These are phyloP conservation scores for Elymnias hypermnestra DNA, from an alignment of 1,140 invertebrate genomes.

Conservation along the genomic window DNA sequence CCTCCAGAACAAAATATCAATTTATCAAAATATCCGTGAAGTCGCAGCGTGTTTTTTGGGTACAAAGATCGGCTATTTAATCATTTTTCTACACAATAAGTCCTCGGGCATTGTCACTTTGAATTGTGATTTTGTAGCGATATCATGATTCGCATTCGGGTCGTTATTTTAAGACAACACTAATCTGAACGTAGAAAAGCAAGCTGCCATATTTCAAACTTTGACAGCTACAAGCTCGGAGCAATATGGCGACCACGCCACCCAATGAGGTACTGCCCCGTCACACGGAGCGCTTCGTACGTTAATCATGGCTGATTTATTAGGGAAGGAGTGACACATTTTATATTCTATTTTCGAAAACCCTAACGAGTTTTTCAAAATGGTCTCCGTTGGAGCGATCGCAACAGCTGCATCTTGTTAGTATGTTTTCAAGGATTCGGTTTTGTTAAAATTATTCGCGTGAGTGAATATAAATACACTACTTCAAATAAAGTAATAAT, in stretches of 20 bases:
- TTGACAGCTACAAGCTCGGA: constrained; percentile 71
- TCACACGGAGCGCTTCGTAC: constrained; percentile 62
- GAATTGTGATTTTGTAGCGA: constrained; percentile 28
- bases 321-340: constrained; percentile 72
- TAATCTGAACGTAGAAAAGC: constrained; percentile 55
- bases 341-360: constrained; percentile 74
- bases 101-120: constrained; percentile 17
- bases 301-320: constrained; percentile 73
- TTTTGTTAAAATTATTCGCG: constrained; percentile 68
- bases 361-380: constrained; percentile 71
- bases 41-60: constrained; percentile 33
- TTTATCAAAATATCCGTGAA: constrained; percentile 47
- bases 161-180: constrained; percentile 64
- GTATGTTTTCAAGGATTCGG: constrained; percentile 48
- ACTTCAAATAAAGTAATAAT: constrained; percentile 35
- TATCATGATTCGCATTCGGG: constrained; percentile 29
- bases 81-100: constrained; percentile 28
- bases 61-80: constrained; percentile 23
- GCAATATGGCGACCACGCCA: constrained; percentile 72
- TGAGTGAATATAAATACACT: constrained; percentile 37
- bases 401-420: constrained; percentile 74
- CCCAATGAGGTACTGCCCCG: constrained; percentile 68
- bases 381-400: constrained; percentile 48
- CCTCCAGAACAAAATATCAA: constrained; percentile 57
- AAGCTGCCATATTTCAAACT: constrained; percentile 65